Percentiles rank a stretch among this genome's conserved stretches.
Conservation (phyloP, 2,113 vertebrate genomes). For the Neomonachus schauinslandi region DNA sequence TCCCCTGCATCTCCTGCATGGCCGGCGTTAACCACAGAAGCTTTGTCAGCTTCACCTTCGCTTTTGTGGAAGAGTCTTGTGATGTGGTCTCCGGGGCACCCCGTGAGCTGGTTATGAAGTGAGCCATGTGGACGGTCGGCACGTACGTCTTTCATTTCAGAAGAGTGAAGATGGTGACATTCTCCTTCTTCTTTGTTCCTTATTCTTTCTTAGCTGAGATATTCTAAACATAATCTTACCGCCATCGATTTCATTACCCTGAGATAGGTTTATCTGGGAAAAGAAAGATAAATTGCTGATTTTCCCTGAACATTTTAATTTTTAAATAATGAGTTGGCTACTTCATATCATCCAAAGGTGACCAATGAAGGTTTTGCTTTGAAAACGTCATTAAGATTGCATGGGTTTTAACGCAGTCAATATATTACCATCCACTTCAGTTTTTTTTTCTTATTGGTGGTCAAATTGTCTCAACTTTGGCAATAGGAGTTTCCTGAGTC, state of each 20-base stretch:
- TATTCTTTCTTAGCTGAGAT: not conserved
- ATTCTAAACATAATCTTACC: not conserved
- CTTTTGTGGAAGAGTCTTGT: not conserved
- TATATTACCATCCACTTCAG: not conserved
- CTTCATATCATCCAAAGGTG: not conserved
- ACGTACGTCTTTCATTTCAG: not conserved
- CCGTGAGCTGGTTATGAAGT: not conserved
- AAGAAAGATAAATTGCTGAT: not conserved
- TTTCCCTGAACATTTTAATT: not conserved
- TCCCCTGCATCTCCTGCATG: not conserved
- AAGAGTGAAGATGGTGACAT: not conserved
- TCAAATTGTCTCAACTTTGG: not conserved
- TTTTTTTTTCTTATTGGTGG: not conserved
- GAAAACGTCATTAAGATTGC: not conserved
- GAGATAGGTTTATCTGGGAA: not conserved
- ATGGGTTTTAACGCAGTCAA: not conserved
- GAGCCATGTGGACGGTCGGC: not conserved
- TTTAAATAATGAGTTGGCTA: not conserved
- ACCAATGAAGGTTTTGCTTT: not conserved
- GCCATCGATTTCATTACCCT: not conserved
- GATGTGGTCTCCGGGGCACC: not conserved
- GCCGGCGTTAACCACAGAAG: not conserved
- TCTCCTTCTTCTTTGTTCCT: not conserved
- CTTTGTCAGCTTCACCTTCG: not conserved
- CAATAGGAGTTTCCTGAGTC: not conserved